phyloP scores from a whole-genome alignment of 2,113 vertebrate genomes.

The Chunga burmeisteri region DNA sequence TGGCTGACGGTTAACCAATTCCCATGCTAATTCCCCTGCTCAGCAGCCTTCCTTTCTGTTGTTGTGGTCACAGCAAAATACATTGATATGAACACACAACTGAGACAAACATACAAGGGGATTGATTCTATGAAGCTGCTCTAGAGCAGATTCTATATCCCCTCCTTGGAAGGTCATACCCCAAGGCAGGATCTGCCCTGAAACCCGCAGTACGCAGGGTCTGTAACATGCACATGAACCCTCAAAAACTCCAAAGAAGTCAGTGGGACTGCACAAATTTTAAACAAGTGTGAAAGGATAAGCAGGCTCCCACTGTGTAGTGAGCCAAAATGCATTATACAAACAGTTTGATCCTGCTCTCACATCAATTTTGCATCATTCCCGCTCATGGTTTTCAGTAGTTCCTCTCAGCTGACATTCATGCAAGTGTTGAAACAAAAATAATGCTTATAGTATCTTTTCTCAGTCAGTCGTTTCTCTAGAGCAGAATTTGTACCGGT shows the following conservation, averaged over 20 bases:
- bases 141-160: neutral
- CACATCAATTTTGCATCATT: slow-evolving; percentile 31
- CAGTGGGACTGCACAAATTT: neutral
- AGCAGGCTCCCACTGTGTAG: neutral
- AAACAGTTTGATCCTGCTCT: slow-evolving; percentile 25
- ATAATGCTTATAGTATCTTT: neutral
- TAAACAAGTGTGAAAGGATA: neutral
- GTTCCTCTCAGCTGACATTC: slow-evolving; percentile 17
- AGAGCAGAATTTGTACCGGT: neutral
- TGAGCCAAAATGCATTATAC: neutral
- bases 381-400: slow-evolving; percentile 8
- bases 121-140: neutral
- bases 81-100: neutral
- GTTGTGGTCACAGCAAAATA: neutral
- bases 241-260: neutral
- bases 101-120: neutral
- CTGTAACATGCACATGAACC: neutral
- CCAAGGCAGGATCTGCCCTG: neutral
- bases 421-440: neutral
- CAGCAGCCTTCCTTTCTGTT: neutral
- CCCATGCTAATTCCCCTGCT: neutral
- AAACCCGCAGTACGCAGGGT: neutral
- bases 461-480: neutral
- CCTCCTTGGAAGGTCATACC: neutral
- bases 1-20: neutral